These are phyloP conservation scores for Amblyopsis rosae DNA, from an alignment of 2,113 vertebrate species.

Conservation along the genomic window DNA sequence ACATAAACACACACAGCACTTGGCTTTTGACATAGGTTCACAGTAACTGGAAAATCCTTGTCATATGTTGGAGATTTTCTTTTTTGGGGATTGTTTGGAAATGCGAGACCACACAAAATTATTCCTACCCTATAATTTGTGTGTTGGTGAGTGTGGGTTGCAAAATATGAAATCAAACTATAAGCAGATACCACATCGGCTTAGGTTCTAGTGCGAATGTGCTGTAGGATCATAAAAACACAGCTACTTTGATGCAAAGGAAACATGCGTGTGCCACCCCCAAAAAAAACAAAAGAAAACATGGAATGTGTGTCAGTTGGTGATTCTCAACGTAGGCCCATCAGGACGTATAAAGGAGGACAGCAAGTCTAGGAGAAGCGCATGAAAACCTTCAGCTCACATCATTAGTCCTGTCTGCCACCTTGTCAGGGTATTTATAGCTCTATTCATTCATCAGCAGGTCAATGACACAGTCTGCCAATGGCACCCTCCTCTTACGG, in stretches of 20 bases:
- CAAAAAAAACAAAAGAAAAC: conserved; percentile 14
- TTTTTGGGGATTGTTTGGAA: conserved; percentile 26
- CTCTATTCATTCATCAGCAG: conserved; percentile 77
- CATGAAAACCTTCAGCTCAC: conserved; percentile 74
- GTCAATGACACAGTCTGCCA: conserved; percentile 78
- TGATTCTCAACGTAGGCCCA: conserved; percentile 43
- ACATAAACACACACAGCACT: conserved; percentile 28
- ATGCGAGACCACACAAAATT: conserved; percentile 27
- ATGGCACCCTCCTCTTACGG: conserved; percentile 68
- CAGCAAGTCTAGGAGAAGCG: conserved; percentile 62
- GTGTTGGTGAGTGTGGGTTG: conserved; percentile 58
- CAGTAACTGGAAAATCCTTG: conserved; percentile 68
- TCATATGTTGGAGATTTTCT: conserved; percentile 52
- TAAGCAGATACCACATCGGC: conserved; percentile 45
- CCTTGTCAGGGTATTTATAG: conserved; percentile 80
- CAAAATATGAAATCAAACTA: conserved; percentile 61
- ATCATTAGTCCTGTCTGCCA: conserved; percentile 77
- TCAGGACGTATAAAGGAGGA: conserved; percentile 65
- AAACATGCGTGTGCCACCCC: conserved; percentile 4
- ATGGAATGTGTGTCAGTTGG: conserved; percentile 46
- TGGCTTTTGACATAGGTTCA: conserved; percentile 36
- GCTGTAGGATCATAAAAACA: neutral
- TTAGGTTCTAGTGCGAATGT: neutral
- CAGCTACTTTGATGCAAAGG: neutral
- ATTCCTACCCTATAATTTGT: conserved; percentile 64